Conservation (phyloP, 1,140 invertebrate genomes). For the Oscheius sp. region DNA sequence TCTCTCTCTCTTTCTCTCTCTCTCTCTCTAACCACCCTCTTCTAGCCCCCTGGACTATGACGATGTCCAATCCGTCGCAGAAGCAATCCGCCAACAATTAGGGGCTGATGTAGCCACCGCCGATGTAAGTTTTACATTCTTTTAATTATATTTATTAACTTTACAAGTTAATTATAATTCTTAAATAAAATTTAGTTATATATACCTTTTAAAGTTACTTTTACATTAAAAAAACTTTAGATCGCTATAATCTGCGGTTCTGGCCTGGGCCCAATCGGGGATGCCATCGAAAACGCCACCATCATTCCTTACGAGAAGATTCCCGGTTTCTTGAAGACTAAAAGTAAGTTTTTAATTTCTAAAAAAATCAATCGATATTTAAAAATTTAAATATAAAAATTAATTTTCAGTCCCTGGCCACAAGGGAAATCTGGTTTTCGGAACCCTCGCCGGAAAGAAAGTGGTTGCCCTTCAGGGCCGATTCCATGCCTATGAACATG, state of each 20-base stretch:
- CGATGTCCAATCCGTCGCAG: conserved; percentile 42
- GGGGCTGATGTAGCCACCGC: neutral
- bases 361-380: too few species aligned
- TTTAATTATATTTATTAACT: too few species aligned
- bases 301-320: conserved; percentile 52
- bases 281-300: conserved; percentile 42
- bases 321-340: conserved; percentile 54
- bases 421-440: conserved; percentile 58
- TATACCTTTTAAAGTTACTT: neutral
- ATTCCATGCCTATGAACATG: conserved; percentile 59
- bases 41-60: conserved; percentile 54
- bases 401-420: conserved; percentile 52
- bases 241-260: conserved; percentile 59
- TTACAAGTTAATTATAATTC: too few species aligned
- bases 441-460: conserved; percentile 46
- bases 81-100: conserved; percentile 37
- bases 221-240: neutral
- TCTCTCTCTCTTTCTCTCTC: neutral
- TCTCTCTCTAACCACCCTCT: neutral
- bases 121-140: too few species aligned
- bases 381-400: too few species aligned
- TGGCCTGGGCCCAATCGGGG: conserved; percentile 53
- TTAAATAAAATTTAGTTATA: too few species aligned
- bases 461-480: conserved; percentile 56
- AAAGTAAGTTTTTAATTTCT: too few species aligned